A percentile compares a stretch with the other conserved stretches of the same genome.
These are phyloP conservation scores for Pimephales promelas DNA, from an alignment of 2,113 vertebrate species.

Conservation along the genomic window DNA sequence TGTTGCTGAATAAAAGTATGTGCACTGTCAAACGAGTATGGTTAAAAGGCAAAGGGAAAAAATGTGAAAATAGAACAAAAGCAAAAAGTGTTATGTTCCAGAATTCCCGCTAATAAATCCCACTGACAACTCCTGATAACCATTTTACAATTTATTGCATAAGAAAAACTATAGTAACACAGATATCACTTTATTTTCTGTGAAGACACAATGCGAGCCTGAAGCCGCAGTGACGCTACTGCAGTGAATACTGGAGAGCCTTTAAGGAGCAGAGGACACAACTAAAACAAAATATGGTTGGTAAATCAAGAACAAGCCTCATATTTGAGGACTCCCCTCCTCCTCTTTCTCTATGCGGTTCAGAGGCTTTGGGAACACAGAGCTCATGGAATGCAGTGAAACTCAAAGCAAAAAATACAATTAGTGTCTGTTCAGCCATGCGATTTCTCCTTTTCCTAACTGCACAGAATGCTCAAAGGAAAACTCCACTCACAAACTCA, in stretches of 20 bases:
- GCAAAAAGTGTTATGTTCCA: neutral
- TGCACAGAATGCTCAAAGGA: constrained; percentile 64
- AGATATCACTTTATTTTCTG: neutral
- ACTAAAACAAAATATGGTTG: constrained; percentile 61
- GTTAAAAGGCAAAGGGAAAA: too few species aligned
- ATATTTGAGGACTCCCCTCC: constrained; percentile 52
- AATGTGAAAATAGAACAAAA: too few species aligned
- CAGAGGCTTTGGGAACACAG: constrained; percentile 35
- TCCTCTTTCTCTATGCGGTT: constrained; percentile 44
- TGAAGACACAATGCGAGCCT: neutral
- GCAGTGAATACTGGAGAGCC: constrained; percentile 40
- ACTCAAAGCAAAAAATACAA: constrained; percentile 63
- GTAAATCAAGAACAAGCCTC: constrained; percentile 65
- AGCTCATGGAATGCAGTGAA: constrained; percentile 57
- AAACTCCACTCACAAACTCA: constrained; percentile 58
- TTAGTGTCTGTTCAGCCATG: constrained; percentile 62
- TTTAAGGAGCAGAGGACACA: constrained; percentile 62
- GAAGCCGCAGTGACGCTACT: neutral
- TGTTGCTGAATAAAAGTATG: too few species aligned
- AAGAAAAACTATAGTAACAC: neutral
- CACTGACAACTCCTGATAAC: neutral
- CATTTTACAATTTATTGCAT: neutral
- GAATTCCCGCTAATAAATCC: neutral
- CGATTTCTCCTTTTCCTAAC: constrained; percentile 60
- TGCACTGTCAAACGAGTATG: too few species aligned